phyloP scores from a whole-genome alignment of 1,140 invertebrate genomes.

The Panulirus ornatus region DNA sequence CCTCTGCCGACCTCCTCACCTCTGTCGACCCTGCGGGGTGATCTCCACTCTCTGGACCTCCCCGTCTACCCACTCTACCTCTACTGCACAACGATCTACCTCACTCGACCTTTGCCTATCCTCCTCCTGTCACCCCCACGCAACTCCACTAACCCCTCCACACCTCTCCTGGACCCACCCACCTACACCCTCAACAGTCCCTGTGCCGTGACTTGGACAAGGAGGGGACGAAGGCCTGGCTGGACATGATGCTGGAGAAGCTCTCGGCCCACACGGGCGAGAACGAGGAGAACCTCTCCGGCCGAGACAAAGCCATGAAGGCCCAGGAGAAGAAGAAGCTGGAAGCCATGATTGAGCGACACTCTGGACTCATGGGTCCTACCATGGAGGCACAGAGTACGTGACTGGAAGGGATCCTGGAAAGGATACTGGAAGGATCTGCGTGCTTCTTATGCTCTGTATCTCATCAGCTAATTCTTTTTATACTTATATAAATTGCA shows the following conservation, averaged over 20 bases:
- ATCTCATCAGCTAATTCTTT: conserved; percentile 11
- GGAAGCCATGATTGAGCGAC: conserved; percentile 74
- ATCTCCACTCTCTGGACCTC: neutral
- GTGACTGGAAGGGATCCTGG: conserved; percentile 49
- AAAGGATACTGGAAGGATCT: too few relatives aligned
- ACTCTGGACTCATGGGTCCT: conserved; percentile 74
- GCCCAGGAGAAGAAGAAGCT: conserved; percentile 75
- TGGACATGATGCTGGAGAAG: conserved; percentile 75
- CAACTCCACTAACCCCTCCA: too few relatives aligned
- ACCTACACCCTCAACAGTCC: conserved; percentile 70
- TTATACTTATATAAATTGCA: too few relatives aligned
- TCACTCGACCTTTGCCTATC: neutral
- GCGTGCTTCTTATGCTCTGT: neutral
- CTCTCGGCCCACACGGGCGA: conserved; percentile 73
- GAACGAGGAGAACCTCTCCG: conserved; percentile 67
- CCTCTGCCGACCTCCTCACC: neutral
- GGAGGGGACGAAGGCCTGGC: conserved; percentile 75
- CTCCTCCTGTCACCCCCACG: neutral
- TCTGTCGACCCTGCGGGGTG: neutral
- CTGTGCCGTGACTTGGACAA: conserved; percentile 76
- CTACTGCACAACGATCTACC: neutral
- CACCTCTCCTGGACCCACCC: too few relatives aligned
- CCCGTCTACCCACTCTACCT: neutral
- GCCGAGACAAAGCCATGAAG: conserved; percentile 73
- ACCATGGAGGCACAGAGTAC: conserved; percentile 75